phyloP scores from a whole-genome alignment of 1,140 invertebrate species.

The Thaumetopoea pityocampa region DNA sequence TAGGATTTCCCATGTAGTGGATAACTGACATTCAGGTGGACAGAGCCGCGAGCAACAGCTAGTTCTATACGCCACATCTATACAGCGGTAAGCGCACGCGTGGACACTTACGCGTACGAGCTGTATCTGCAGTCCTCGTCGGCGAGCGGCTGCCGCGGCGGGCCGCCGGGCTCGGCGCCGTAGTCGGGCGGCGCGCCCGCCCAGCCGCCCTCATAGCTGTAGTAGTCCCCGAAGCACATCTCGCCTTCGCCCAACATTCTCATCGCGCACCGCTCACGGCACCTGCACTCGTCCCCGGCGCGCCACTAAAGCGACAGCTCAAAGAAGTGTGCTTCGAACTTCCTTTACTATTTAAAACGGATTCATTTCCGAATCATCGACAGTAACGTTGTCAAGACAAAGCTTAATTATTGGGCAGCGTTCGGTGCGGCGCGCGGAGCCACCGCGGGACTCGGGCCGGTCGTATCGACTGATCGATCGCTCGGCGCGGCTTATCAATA shows the following conservation, averaged over 20 bases:
- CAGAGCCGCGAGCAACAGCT: too few species aligned
- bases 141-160: constrained; percentile 63
- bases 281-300: not conserved
- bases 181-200: constrained; percentile 83
- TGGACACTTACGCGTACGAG: constrained; percentile 61
- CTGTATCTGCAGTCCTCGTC: constrained; percentile 77
- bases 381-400: constrained; percentile 4
- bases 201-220: constrained; percentile 81
- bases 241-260: constrained; percentile 74
- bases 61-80: too few species aligned
- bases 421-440: constrained; percentile 13
- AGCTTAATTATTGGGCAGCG: constrained; percentile 14
- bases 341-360: not conserved
- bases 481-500: constrained; percentile 65
- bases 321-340: too few species aligned
- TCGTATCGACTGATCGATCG: constrained; percentile 68
- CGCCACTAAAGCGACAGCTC: constrained; percentile 5
- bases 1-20: too few species aligned
- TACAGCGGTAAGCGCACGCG: too few species aligned
- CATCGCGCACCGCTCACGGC: constrained; percentile 45
- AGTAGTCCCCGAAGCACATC: constrained; percentile 73
- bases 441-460: constrained; percentile 34
- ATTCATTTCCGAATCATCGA: constrained; percentile 10
- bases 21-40: too few species aligned
- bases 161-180: constrained; percentile 48